Evolutionary conservation across 2,888 invertebrate species (phyloP).

Genomic region (Aromia moschata): DNA sequence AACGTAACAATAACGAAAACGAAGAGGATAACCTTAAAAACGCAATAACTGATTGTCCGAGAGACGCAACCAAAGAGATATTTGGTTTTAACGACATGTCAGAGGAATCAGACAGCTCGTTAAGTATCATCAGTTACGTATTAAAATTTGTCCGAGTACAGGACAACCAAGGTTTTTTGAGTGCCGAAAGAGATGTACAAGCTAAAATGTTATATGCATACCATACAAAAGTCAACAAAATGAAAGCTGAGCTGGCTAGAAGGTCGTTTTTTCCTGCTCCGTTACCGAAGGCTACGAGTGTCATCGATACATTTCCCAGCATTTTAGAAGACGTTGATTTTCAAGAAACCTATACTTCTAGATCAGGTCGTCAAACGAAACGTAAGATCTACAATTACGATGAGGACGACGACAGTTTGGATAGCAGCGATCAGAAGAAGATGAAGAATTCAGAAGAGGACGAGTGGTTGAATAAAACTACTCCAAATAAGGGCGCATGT

Average conservation of each 20-base stretch:
- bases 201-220: conserved; percentile 33
- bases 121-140: conserved; percentile 32
- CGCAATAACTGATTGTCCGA: not conserved
- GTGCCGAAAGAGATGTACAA: conserved; percentile 15
- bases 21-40: conserved; percentile 16
- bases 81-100: conserved; percentile 44
- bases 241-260: conserved; percentile 24
- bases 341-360: conserved; percentile 30
- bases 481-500: not conserved
- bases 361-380: conserved; percentile 33
- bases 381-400: conserved; percentile 31
- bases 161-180: conserved; percentile 35
- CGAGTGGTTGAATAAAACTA: conserved; percentile 27
- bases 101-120: conserved; percentile 24
- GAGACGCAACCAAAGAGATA: conserved; percentile 31
- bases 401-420: conserved; percentile 29
- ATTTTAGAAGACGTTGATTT: conserved; percentile 7
- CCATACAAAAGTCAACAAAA: conserved; percentile 30
- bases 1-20: conserved; percentile 13
- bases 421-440: conserved; percentile 23
- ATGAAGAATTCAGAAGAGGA: conserved; percentile 24
- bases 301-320: conserved; percentile 4
- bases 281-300: conserved; percentile 16
- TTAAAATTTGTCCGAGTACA: conserved; percentile 37
- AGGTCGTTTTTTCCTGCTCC: conserved; percentile 29